These are phyloP conservation scores for Saimiri boliviensis DNA, from an alignment of 2,113 vertebrate species.

Conservation along the genomic window DNA sequence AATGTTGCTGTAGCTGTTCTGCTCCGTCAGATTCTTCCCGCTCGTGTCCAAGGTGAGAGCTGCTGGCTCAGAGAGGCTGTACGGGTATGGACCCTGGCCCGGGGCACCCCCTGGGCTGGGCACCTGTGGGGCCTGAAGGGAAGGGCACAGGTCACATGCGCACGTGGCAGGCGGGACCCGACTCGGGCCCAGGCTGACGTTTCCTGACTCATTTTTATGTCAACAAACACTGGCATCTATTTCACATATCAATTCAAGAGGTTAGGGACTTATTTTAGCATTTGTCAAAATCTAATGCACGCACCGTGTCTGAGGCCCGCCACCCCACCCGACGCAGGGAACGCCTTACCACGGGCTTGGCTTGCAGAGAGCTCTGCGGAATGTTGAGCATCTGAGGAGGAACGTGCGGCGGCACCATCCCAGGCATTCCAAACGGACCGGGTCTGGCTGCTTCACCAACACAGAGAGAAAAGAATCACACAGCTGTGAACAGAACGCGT, in stretches of 20 bases:
- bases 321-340: neutral
- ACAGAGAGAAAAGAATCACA: slow-evolving; percentile 30
- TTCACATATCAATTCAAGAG: neutral
- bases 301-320: no score
- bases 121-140: slow-evolving; percentile 85
- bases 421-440: slow-evolving; percentile 91
- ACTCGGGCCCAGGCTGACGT: neutral
- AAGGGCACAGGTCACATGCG: slow-evolving; percentile 22
- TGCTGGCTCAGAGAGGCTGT: slow-evolving; percentile 86
- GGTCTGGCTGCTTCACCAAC: slow-evolving; percentile 88
- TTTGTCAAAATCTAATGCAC: neutral
- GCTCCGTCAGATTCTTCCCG: slow-evolving; percentile 89
- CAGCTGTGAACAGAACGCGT: neutral
- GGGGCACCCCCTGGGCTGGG: slow-evolving; percentile 83
- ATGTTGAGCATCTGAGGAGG: slow-evolving; percentile 92
- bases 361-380: slow-evolving; percentile 91
- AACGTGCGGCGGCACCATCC: slow-evolving; percentile 89
- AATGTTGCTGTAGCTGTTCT: slow-evolving; percentile 95
- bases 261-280: neutral
- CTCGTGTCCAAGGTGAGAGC: slow-evolving; percentile 83
- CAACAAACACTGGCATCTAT: neutral
- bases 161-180: neutral
- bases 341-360: slow-evolving; percentile 89
- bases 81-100: slow-evolving; percentile 87
- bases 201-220: neutral